phyloP scores from a whole-genome alignment of 2,797 vertebrate species.

The Pipistrellus pygmaeus region DNA sequence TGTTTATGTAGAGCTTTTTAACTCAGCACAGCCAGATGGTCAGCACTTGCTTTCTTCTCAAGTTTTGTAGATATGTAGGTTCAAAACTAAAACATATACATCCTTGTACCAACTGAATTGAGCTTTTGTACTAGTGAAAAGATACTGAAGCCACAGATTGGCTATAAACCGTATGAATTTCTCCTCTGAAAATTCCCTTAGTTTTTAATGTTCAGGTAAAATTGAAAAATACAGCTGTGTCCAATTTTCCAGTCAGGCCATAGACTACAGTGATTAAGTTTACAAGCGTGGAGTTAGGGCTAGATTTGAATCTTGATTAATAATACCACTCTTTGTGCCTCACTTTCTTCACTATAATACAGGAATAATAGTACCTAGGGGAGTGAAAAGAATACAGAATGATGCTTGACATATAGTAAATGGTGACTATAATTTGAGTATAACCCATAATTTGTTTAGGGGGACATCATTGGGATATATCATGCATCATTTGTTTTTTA shows the following conservation, averaged over 20 bases:
- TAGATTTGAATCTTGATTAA: slow-evolving; percentile 42
- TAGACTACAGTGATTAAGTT: not conserved
- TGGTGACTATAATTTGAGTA: not conserved
- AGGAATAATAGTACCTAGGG: not conserved
- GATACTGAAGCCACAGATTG: slow-evolving; percentile 36
- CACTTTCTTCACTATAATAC: slow-evolving; percentile 49
- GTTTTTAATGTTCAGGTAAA: not conserved
- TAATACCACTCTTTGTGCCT: slow-evolving; percentile 6
- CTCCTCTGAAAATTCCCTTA: slow-evolving; percentile 48
- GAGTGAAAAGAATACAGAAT: slow-evolving; percentile 29
- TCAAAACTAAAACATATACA: slow-evolving; percentile 62
- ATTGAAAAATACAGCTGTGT: slow-evolving; percentile 4
- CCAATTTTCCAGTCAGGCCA: not conserved
- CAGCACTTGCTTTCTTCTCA: slow-evolving; percentile 50
- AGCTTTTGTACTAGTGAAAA: slow-evolving; percentile 44
- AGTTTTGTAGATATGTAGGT: slow-evolving; percentile 33
- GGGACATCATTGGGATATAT: not conserved
- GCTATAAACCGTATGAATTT: slow-evolving; percentile 45
- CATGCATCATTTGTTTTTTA: slow-evolving; percentile 48
- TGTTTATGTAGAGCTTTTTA: not conserved
- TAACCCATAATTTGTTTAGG: not conserved
- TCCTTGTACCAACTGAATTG: slow-evolving; percentile 22
- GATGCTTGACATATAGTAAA: not conserved
- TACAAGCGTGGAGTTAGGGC: not conserved
- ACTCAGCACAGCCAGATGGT: slow-evolving; percentile 18